Evolutionary conservation across 2,113 vertebrate genomes (phyloP), one percentile per base, ranked within the genome.

Genomic region (Nerophis ophidion): DNA sequence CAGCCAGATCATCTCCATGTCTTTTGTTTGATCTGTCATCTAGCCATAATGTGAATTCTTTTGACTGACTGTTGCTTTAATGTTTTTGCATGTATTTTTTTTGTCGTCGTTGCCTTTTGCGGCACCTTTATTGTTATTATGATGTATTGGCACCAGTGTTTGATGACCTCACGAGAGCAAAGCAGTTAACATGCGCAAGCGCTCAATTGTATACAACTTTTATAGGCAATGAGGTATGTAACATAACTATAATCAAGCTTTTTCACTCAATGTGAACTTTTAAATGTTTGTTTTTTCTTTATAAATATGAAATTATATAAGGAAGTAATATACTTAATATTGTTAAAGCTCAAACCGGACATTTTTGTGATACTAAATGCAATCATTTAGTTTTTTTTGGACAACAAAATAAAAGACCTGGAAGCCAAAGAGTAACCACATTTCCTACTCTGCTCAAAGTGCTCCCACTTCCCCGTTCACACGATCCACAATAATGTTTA

Each of bases 271-370:
- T 71, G 35, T 60, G 40, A 42, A 47, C 52, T 70, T 70, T 68
- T 47, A 33, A 61, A 38, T 65, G 49, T 65, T 48, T 47, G 46
- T 4, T 7, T 75, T 63, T 10, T 67, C 17, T 33, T 42, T 63
- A 47, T 68, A 68, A 79, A 71, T 80, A 80, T 84, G 73, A 78
- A 83, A 79, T 14, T 56, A 44, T 81, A 38, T 35, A 33, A 53
- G 34, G 45, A 63, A 72, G 52, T 38, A 68, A 48, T 54, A 53
- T 42, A 63, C 26, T 14, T 52, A 46, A 53, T 61, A 63, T 40
- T 44, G 54, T 52, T 60, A 9, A 63, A 52, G 52, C 47, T 44
- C 42, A 17, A 54, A 7, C 12, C n/a, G 2, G 7, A 47, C 15
- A 7, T 17, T 54, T 55, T 55, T 16, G 8, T 16, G n/a, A 15